Base-by-base conservation (phyloP, 2,113 vertebrate species). In the Todiramphus chloris region DNA sequence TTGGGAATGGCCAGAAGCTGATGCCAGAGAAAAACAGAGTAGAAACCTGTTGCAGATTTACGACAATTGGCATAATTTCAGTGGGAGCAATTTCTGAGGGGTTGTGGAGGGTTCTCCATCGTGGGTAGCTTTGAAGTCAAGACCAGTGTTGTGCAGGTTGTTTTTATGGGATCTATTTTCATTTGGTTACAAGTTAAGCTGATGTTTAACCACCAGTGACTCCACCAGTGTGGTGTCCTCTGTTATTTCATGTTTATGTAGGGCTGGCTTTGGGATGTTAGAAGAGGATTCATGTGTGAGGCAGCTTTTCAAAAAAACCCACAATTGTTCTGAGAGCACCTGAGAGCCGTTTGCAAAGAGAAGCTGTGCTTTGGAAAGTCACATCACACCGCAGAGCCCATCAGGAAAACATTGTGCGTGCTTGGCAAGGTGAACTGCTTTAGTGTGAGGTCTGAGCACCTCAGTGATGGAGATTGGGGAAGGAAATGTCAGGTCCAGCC, bases 61-160 rank as follows among this genome's bases (percentile, higher is more conserved):
- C 80, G 69, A 11, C 24, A 68, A 6, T 0, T 1, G 20, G 7
- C 37, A n/a, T 56, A 3, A 70, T 35, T 70, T 62, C 2, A 3
- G 30, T 46, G n/a, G n/a, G 33, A 78, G 5, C 14, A 17, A 2
- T 60, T 48, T 85, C 78, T 5, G 8, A 39, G 58, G 25, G 30
- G 33, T 5, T 43, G 28, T 2, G 0, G 16, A 76, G 44, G 16
- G 23, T n/a, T 48, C 8, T 64, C 23, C 33, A 25, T n/a, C 7
- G 8, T 0, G 1, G 11, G 30, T 16, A 44, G 55, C 46, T 94
- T 62, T 88, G 44, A 93, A 90, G 67, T 67, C 37, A 83, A 80
- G 41, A 25, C 9, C 73, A 46, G 13, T 33, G 7, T 11, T n/a
- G 23, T 53, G 39, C 39, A 44, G 16, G 16, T 63, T 67, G 24